Evolutionary conservation across 1,140 invertebrate genomes (phyloP).

Genomic region (Piezodorus guildinii): DNA sequence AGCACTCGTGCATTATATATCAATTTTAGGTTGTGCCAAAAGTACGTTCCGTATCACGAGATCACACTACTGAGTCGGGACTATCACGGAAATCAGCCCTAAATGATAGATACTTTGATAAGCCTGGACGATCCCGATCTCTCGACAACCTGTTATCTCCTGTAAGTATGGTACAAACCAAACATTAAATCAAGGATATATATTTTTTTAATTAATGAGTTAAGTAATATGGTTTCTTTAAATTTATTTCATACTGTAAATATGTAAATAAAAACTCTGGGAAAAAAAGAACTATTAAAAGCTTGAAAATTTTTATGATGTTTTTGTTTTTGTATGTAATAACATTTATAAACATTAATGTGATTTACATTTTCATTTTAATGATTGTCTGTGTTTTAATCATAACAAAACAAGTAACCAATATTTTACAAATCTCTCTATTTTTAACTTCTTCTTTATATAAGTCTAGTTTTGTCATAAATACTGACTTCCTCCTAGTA

Average conservation of each 20-base stretch:
- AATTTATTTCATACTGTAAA: too few species aligned
- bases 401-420: not conserved
- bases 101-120: constrained; percentile 80
- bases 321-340: too few species aligned
- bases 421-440: too few species aligned
- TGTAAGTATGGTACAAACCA: constrained; percentile 29
- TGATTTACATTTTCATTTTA: constrained; percentile 2
- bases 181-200: too few species aligned
- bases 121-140: constrained; percentile 67
- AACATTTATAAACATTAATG: too few species aligned
- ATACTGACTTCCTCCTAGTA: too few species aligned
- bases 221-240: too few species aligned
- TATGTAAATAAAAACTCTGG: too few species aligned
- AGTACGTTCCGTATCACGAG: constrained; percentile 31
- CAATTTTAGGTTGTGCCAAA: constrained; percentile 23
- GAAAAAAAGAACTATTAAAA: too few species aligned
- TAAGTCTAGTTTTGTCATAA: not conserved
- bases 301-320: too few species aligned
- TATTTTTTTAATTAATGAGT: too few species aligned
- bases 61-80: constrained; percentile 35
- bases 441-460: not conserved
- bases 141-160: constrained; percentile 64
- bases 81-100: constrained; percentile 73
- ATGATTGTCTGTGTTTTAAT: not conserved
- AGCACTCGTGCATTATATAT: too few species aligned